phyloP scores from a whole-genome alignment of 2,113 vertebrate genomes.

The Lethenteron reissneri region DNA sequence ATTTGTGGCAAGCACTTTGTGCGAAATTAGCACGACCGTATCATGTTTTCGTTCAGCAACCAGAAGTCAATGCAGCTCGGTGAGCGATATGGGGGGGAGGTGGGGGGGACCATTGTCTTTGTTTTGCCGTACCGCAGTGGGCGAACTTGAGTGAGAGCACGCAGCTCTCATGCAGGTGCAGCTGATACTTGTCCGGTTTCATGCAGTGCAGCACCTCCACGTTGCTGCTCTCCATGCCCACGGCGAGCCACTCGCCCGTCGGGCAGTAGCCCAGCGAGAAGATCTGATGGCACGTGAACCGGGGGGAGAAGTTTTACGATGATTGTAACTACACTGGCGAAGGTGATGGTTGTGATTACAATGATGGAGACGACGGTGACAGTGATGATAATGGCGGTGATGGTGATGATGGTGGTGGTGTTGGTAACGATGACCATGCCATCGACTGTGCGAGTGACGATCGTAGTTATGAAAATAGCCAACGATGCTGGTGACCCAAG shows the following conservation, averaged over 20 bases:
- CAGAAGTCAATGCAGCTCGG: too few relatives aligned
- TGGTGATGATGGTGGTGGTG: too few relatives aligned
- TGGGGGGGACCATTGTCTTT: too few relatives aligned
- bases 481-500: too few relatives aligned
- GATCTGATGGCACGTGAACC: constrained; percentile 27
- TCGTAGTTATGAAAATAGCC: too few relatives aligned
- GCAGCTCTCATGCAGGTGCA: constrained; percentile 87
- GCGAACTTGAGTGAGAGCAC: constrained; percentile 92
- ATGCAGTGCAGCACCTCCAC: constrained; percentile 88
- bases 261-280: constrained; percentile 91
- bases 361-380: background rate
- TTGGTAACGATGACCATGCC: too few relatives aligned
- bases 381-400: too few relatives aligned
- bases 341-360: rapidly evolving
- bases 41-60: too few relatives aligned
- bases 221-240: constrained; percentile 97
- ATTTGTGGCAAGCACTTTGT: too few relatives aligned
- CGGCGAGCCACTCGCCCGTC: constrained; percentile 77
- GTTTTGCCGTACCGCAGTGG: constrained; percentile 49
- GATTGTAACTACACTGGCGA: background rate
- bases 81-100: too few relatives aligned
- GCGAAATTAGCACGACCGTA: too few relatives aligned
- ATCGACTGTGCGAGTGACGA: too few relatives aligned
- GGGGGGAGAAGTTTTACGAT: background rate
- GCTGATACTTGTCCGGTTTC: constrained; percentile 90